A percentile compares a stretch with the other conserved stretches of the same genome.
Conservation (phyloP, 2,888 invertebrate genomes). For the Phasia obesa region DNA sequence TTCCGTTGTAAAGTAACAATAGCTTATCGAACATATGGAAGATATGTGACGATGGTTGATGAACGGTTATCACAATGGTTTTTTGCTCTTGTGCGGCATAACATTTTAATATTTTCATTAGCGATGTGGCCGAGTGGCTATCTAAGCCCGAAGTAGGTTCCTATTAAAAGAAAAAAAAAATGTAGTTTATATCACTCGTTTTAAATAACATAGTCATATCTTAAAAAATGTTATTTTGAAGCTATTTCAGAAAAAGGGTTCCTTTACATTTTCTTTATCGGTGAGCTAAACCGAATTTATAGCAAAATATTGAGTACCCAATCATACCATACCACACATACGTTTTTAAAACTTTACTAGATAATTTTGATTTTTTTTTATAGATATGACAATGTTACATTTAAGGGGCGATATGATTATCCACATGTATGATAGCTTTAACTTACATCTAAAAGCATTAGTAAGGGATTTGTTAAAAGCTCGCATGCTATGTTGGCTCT, state of each 20-base stretch:
- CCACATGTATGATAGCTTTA: conserved; percentile 10
- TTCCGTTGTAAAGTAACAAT: conserved; percentile 87
- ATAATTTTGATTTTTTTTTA: too few relatives aligned
- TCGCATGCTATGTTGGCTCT: conserved; percentile 92
- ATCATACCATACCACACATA: too few relatives aligned
- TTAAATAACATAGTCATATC: too few relatives aligned
- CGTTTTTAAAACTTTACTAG: too few relatives aligned
- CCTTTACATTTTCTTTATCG: too few relatives aligned
- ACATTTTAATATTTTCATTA: conserved; percentile 88
- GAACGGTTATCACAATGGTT: conserved; percentile 90
- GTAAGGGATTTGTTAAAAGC: conserved; percentile 89
- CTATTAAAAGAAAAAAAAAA: conserved; percentile 82
- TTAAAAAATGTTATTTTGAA: too few relatives aligned
- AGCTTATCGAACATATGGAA: conserved; percentile 92
- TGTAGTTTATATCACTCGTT: too few relatives aligned
- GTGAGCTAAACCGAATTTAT: too few relatives aligned
- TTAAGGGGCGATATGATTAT: too few relatives aligned
- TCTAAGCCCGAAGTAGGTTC: conserved; percentile 93
- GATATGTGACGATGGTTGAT: conserved; percentile 92
- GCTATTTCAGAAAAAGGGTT: too few relatives aligned
- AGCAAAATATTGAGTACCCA: too few relatives aligned
- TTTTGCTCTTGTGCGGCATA: conserved; percentile 90
- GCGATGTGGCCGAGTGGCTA: conserved; percentile 89
- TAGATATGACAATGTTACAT: too few relatives aligned
- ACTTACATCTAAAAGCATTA: conserved; percentile 91